phyloP scores from a whole-genome alignment of 2,888 invertebrate species.

The Drosophila cognata region DNA sequence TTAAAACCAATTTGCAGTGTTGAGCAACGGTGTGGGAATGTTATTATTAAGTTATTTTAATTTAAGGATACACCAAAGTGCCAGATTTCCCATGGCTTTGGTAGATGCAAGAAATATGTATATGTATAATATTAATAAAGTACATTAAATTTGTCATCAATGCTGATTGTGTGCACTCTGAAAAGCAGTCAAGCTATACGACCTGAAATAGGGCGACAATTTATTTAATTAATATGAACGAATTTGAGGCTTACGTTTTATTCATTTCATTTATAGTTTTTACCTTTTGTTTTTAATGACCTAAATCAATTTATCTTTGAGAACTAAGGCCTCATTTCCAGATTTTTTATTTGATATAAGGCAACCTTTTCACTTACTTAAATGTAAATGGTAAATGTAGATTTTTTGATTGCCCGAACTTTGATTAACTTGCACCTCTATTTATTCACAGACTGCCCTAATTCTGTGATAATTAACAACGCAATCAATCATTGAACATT shows the following conservation, averaged over 20 bases:
- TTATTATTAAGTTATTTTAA: conserved; percentile 39
- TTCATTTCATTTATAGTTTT: background rate
- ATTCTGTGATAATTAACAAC: conserved; percentile 55
- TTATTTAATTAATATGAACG: background rate
- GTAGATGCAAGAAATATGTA: conserved; percentile 5
- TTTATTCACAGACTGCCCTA: background rate
- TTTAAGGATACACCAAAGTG: conserved; percentile 10
- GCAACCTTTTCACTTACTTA: background rate
- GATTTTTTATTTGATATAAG: background rate
- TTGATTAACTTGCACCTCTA: background rate
- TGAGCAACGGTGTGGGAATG: conserved; percentile 19
- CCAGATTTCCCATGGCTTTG: conserved; percentile 21
- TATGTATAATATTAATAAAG: conserved; percentile 18
- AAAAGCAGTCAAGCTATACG: background rate
- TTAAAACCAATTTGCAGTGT: conserved; percentile 46
- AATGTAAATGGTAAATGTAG: background rate
- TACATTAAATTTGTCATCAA: background rate
- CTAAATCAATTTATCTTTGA: background rate
- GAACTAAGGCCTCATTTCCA: background rate
- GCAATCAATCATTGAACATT: conserved; percentile 67
- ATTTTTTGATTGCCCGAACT: background rate
- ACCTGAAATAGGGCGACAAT: background rate
- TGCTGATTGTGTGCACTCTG: background rate
- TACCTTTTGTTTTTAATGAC: background rate
- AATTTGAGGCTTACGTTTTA: background rate